Base-by-base conservation (phyloP, 2,888 invertebrate genomes). In the Spodoptera picta region DNA sequence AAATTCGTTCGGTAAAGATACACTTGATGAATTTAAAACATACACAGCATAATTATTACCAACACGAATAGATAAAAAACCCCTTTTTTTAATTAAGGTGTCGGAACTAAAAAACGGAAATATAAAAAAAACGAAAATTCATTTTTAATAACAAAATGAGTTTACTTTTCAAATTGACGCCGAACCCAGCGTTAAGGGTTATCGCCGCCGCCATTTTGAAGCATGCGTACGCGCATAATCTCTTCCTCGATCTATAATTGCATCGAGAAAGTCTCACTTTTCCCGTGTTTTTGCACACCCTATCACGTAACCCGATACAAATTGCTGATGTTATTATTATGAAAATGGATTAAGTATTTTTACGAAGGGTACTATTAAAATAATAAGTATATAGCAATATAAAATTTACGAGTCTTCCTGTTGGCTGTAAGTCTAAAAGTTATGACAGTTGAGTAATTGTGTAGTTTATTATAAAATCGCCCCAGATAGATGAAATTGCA, bases 221-320 rank as follows among this genome's bases (percentile, higher is more conserved):
- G 69, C 70, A 65, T 79, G 79, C 78, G 76, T 82, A 79, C 65
- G 69, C 74, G 60, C 80, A 72, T 72, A 85, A 84, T 85, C 86
- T 77, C 58, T 65, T 69, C 69, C 73, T 65, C 76, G 58, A 86
- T 83, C 84, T 83, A 81, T 87, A 88, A 88, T 88, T 84, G 79
- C 83, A 65, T 71, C 65, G 80, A 81, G 87, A 88, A 87, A 86
- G 85, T 85, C 65, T 75, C 71, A 75, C 73, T 77, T 85, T 85
- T 83, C 82, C 82, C 81, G 80, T 74, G 83, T 86, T 86, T 87
- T 86, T 87, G 73, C 77, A 43, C 82, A 76, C 76, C 83, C 75
- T 69, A 74, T 63, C 47, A 65, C 57, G 60, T 69, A 65, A 73
- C 73, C 64, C 53, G 60, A 62, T 60, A 75, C 62, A 61, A 69